Evolutionary conservation across 1,140 invertebrate genomes (phyloP), one percentile per base, ranked within the genome.

Genomic region (Magallana angulata): DNA sequence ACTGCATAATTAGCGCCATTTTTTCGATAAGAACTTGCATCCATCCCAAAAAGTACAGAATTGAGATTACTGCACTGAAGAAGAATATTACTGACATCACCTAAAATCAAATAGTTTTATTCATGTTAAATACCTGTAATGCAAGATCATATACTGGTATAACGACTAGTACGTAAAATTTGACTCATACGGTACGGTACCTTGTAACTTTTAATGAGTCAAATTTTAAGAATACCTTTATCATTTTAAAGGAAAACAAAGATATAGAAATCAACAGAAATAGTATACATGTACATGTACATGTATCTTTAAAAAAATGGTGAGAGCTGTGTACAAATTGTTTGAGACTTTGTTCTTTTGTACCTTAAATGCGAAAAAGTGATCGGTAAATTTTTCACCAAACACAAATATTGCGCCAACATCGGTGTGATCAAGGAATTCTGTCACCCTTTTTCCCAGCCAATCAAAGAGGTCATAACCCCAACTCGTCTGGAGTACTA

Each of bases 391-490:
- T 18, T 24, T 57, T n/a, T 8, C 56, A 0, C 98, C 97, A 93
- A 97, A 99, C 0, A 98, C 97, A 92, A 99, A 98, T 4, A 93
- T 95, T 0, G 97, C 96, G 0, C 98, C 98, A 1, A 95, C 95
- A 84, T 97, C 96, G 0, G 97, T 96, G 92, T 97, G 98, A 2
- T 96, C 95, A 30, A 99, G 93, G 92, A 99, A 98, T 0, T 95
- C 96, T 16, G 96, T 96, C 0, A 96, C 94, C 89, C 96, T 92
- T 89, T 97, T 95, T 1, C 97, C 97, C 82, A 98, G 93, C 92
- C 97, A 98, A 89, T 97, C 94, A 87, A 99, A 97, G 24, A 97
- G 96, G 1, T 94, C 92, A 68, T 97, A 95, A 0, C 98, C 98
- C 30, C 96, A 94, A 1, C 96, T 92, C 97, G 97, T 98, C 90